A percentile compares a stretch with the other conserved stretches of the same genome.
These are phyloP conservation scores for Equus quagga DNA, from an alignment of 2,113 vertebrate genomes.

Conservation along the genomic window DNA sequence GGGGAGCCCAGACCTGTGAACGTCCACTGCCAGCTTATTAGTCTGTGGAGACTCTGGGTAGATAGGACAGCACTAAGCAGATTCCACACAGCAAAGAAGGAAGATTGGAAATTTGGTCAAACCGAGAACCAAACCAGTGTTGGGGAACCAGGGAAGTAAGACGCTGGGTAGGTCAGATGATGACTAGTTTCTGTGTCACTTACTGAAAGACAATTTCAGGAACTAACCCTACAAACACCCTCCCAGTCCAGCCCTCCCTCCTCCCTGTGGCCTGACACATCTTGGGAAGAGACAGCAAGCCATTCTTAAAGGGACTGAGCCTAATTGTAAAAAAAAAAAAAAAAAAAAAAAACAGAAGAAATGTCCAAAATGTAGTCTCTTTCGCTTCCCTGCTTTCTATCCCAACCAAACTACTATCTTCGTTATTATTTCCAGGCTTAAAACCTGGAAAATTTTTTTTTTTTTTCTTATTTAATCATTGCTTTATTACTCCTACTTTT, in stretches of 20 bases:
- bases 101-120: slow-evolving; percentile 9
- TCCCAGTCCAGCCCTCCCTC: neutral
- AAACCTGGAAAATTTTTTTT: neutral
- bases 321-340: neutral
- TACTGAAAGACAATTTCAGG: neutral
- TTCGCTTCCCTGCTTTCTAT: neutral
- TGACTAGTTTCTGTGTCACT: neutral
- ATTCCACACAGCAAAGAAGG: neutral
- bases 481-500: too few relatives aligned
- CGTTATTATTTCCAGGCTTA: neutral
- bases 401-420: neutral
- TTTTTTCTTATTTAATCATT: too few relatives aligned
- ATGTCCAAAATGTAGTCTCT: neutral
- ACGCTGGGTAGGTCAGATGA: neutral
- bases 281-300: neutral
- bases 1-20: neutral
- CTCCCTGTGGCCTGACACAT: neutral
- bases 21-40: neutral
- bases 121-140: neutral
- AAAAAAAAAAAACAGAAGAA: neutral
- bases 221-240: neutral
- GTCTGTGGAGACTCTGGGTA: neutral
- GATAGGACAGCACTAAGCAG: neutral
- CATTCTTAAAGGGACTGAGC: neutral
- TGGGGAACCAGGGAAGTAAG: neutral